Conservation (phyloP, 2,113 vertebrate species). For the Bolborhynchus lineola region DNA sequence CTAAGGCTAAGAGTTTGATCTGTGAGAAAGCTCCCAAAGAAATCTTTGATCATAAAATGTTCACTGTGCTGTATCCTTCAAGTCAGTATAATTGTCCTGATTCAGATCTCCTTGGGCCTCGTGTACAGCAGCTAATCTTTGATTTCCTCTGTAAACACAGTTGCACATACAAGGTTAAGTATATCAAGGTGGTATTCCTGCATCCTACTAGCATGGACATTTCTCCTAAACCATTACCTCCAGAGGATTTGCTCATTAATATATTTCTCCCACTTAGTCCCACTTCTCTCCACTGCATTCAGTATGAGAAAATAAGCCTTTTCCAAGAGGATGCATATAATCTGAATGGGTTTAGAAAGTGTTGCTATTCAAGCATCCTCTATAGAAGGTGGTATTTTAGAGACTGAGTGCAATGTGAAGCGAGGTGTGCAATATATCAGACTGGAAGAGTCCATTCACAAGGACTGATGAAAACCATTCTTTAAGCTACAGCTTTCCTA, state of each 20-base stretch:
- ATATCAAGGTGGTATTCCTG: background rate
- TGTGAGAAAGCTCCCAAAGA: background rate
- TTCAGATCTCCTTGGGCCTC: background rate
- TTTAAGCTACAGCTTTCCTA: background rate
- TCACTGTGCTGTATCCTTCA: background rate
- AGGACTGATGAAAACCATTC: background rate
- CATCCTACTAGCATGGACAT: background rate
- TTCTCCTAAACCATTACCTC: background rate
- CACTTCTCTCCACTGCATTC: background rate
- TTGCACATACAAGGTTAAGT: background rate
- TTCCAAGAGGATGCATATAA: background rate
- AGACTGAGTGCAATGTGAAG: background rate
- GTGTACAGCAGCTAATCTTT: background rate
- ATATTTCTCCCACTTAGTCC: background rate
- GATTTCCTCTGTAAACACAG: conserved; percentile 5
- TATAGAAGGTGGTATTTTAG: background rate
- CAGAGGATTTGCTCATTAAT: background rate
- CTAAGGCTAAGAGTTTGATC: background rate
- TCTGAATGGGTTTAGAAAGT: background rate
- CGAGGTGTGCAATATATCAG: background rate
- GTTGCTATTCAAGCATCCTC: background rate
- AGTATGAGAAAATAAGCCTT: background rate
- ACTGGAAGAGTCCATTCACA: background rate
- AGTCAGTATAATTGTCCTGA: background rate
- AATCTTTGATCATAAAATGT: background rate